Conservation (phyloP, 2,113 vertebrate genomes). For the Addax nasomaculatus region DNA sequence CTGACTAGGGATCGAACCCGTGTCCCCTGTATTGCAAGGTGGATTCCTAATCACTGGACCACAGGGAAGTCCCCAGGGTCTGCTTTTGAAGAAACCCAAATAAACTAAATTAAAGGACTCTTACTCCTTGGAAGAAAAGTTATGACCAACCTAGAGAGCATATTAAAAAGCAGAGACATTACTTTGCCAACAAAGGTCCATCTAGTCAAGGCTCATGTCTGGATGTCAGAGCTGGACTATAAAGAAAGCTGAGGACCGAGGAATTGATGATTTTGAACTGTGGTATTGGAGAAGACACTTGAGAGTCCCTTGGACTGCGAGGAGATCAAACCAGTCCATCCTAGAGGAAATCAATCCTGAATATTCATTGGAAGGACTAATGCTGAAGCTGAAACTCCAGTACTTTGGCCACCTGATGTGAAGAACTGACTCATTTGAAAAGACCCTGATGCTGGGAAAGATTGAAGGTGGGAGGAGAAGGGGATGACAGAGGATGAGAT, state of each 20-base stretch:
- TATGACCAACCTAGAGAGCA: neutral
- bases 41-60: neutral
- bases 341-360: neutral
- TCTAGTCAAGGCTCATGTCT: neutral
- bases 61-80: neutral
- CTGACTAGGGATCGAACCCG: fast-evolving
- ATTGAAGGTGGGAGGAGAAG: neutral
- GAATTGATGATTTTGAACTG: neutral
- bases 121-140: neutral
- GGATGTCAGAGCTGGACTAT: neutral
- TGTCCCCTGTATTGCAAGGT: neutral
- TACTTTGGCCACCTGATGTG: neutral
- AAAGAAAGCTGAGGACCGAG: neutral
- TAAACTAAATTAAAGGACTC: neutral
- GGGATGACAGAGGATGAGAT: neutral
- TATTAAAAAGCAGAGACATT: neutral
- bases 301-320: neutral
- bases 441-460: neutral
- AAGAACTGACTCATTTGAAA: neutral
- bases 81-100: neutral
- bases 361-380: neutral
- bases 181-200: neutral
- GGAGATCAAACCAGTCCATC: neutral
- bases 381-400: neutral
- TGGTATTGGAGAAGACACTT: neutral